Evolutionary conservation across 1,140 invertebrate genomes (phyloP).

Genomic region (Drosophila trapezifrons): DNA sequence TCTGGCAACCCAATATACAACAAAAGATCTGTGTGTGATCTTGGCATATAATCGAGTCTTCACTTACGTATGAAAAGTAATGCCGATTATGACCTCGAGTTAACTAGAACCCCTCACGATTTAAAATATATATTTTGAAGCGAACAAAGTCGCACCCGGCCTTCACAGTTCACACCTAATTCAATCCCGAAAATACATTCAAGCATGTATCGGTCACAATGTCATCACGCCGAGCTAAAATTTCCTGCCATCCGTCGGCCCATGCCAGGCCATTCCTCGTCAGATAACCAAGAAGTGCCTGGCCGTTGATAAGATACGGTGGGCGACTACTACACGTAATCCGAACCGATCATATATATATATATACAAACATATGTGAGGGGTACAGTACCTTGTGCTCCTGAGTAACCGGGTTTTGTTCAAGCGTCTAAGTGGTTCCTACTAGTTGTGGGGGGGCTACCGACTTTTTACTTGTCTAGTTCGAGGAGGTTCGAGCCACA

Average conservation of each 20-base stretch:
- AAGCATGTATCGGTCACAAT: conserved; percentile 43
- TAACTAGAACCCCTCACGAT: too few relatives aligned
- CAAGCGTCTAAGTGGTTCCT: conserved; percentile 20
- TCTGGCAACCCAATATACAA: too few relatives aligned
- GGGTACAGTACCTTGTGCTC: conserved; percentile 17
- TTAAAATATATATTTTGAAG: conserved; percentile 3
- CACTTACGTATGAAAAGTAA: too few relatives aligned
- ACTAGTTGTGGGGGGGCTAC: conserved; percentile 7
- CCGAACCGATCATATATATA: conserved; percentile 25
- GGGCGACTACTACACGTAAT: conserved; percentile 39
- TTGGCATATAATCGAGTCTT: too few relatives aligned
- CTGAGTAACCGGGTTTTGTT: neutral
- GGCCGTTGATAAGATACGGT: conserved; percentile 46
- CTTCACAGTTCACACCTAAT: neutral
- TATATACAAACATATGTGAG: conserved; percentile 3
- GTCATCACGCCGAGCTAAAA: conserved; percentile 29
- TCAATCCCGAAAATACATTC: conserved; percentile 2
- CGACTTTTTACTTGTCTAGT: neutral
- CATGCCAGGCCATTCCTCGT: conserved; percentile 19
- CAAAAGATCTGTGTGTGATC: too few relatives aligned
- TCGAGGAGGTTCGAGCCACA: conserved; percentile 11
- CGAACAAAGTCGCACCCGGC: neutral
- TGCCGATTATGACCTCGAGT: too few relatives aligned
- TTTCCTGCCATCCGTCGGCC: conserved; percentile 21
- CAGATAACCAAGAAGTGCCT: conserved; percentile 50